Conservation (phyloP, 2,797 vertebrate genomes). For the Coracias cyanogaster region DNA sequence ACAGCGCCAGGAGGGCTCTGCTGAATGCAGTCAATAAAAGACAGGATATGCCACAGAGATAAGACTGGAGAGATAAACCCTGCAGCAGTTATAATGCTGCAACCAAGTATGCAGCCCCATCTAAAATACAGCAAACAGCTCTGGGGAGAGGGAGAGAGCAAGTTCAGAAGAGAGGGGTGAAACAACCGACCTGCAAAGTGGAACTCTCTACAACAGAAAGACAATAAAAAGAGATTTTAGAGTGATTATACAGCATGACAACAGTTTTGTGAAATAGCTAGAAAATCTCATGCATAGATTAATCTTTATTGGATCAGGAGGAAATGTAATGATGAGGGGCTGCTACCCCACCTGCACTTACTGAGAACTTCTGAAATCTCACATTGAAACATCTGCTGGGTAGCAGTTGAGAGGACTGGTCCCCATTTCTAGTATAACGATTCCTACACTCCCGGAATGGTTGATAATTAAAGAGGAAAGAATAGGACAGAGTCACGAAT, state of each 20-base stretch:
- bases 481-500: not conserved
- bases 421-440: not conserved
- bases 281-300: not conserved
- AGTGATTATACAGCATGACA: not conserved
- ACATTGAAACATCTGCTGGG: not conserved
- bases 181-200: fast-evolving
- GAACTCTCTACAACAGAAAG: not conserved
- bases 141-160: not conserved
- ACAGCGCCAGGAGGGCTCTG: not conserved
- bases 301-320: not conserved
- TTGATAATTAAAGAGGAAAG: not conserved
- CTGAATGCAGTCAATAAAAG: constrained; percentile 35
- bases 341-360: not conserved
- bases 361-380: not conserved
- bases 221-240: not conserved
- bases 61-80: constrained; percentile 12
- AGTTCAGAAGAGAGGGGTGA: not conserved
- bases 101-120: not conserved
- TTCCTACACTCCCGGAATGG: not conserved
- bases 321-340: not conserved
- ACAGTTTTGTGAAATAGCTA: not conserved
- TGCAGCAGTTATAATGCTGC: not conserved
- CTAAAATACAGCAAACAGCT: not conserved
- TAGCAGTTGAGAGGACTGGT: not conserved
- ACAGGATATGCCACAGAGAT: constrained; percentile 10